These are phyloP conservation scores for Pentamera pediparva DNA, from an alignment of 53 echinoderm and acorn worm genomes.

Conservation along the genomic window DNA sequence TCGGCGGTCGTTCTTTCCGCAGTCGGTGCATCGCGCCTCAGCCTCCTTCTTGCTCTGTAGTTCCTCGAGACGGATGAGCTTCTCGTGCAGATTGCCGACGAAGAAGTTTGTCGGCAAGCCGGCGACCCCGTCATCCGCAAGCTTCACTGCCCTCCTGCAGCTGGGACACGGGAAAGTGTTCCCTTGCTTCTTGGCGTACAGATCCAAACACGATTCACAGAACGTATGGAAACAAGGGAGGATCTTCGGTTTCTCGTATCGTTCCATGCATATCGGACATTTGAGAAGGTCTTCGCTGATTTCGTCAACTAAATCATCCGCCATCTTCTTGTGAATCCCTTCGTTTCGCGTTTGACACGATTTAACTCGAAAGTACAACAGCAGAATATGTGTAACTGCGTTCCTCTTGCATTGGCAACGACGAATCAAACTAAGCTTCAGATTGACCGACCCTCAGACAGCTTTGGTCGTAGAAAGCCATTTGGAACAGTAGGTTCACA, in stretches of 20 bases:
- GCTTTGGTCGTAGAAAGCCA: no score
- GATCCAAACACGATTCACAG: slow-evolving; percentile 26
- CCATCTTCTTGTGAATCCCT: no score
- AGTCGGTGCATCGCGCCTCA: background rate
- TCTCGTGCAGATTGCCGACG: slow-evolving; percentile 19
- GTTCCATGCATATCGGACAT: slow-evolving; percentile 34
- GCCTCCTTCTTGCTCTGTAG: background rate
- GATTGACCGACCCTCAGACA: no score
- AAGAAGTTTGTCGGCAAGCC: slow-evolving; percentile 25
- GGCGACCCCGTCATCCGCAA: background rate
- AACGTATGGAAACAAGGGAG: slow-evolving; percentile 31
- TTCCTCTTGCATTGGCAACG: no score
- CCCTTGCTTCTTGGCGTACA: background rate
- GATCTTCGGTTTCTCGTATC: slow-evolving; percentile 30
- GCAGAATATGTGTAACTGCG: no score
- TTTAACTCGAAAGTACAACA: no score
- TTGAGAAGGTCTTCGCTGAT: slow-evolving; percentile 30
- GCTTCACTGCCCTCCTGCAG: slow-evolving; percentile 4
- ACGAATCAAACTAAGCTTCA: no score
- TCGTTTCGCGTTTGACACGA: no score
- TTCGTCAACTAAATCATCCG: slow-evolving; percentile 20
- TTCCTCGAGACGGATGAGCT: slow-evolving; percentile 13
- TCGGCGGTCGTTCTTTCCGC: background rate
- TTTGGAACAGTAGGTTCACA: no score
- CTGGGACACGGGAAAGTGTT: slow-evolving; percentile 19